phyloP scores from a whole-genome alignment of 2,888 invertebrate genomes.

The Eupithecia exiguata region DNA sequence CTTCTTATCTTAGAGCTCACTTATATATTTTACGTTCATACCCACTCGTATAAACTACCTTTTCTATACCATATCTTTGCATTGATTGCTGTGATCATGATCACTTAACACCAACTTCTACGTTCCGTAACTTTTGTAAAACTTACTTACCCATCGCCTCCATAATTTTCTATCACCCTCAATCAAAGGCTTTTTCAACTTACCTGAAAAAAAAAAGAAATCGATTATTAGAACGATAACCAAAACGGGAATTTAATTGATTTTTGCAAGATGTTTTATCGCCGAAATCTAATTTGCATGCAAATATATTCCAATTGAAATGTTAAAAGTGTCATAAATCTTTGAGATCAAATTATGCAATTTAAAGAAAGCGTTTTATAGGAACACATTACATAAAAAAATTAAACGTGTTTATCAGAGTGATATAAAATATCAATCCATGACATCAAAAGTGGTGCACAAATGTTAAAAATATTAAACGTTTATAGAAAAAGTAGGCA shows the following conservation, averaged over 20 bases:
- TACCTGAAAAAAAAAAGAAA: slow-evolving; percentile 58
- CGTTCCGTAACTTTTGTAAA: background rate
- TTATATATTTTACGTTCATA: too few relatives aligned
- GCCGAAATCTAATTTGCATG: slow-evolving; percentile 34
- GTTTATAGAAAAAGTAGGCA: background rate
- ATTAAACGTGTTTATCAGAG: slow-evolving; percentile 56
- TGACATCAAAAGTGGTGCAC: background rate
- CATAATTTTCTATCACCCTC: background rate
- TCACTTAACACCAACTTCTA: background rate
- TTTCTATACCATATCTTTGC: background rate
- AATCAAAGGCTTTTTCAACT: slow-evolving; percentile 43
- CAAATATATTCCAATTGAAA: slow-evolving; percentile 40
- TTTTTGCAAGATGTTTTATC: slow-evolving; percentile 20
- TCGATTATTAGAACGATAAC: slow-evolving; percentile 15
- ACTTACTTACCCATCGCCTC: slow-evolving; percentile 19
- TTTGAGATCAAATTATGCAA: slow-evolving; percentile 44
- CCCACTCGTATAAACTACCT: too few relatives aligned
- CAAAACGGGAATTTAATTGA: slow-evolving; percentile 31
- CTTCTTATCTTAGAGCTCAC: too few relatives aligned
- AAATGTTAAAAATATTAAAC: background rate
- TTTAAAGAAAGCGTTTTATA: slow-evolving; percentile 49
- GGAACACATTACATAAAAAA: slow-evolving; percentile 49
- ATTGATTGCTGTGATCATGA: background rate
- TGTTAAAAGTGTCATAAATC: slow-evolving; percentile 39
- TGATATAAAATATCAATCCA: slow-evolving; percentile 32